A percentile compares a stretch with the other conserved stretches of the same genome.
Evolutionary conservation across 2,797 vertebrate genomes (phyloP).

Genomic region (Limosa lapponica): DNA sequence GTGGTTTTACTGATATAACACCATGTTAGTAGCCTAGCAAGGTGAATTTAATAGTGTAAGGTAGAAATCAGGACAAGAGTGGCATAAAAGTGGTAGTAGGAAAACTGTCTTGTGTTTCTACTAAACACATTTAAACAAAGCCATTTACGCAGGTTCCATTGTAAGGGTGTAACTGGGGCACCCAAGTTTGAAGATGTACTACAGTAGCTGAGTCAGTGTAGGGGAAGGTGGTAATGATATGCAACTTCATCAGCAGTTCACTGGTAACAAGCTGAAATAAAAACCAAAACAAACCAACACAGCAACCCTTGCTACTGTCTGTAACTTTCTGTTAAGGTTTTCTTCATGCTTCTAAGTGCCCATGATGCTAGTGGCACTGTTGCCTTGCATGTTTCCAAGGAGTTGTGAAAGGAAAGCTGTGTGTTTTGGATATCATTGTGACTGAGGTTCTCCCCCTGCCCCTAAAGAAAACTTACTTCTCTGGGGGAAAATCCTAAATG

Average conservation of each 20-base stretch:
- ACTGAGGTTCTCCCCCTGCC: background rate
- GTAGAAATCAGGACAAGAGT: background rate
- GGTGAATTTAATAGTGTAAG: background rate
- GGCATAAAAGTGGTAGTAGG: rapidly evolving
- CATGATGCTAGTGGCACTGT: background rate
- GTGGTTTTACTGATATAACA: background rate
- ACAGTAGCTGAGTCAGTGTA: background rate
- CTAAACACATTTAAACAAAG: background rate
- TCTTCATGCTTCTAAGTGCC: background rate
- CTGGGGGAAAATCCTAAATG: background rate
- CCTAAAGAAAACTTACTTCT: background rate
- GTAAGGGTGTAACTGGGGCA: background rate
- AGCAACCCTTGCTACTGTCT: background rate
- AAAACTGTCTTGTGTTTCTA: background rate
- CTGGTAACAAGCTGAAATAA: background rate
- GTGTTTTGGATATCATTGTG: background rate
- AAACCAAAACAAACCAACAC: background rate
- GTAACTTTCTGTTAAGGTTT: background rate
- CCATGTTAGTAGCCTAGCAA: background rate
- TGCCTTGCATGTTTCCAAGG: background rate
- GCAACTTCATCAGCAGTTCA: background rate
- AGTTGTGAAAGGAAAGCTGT: background rate
- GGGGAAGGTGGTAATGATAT: background rate
- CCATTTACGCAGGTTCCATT: rapidly evolving
- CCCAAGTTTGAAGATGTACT: background rate